phyloP scores from a whole-genome alignment of 2,113 vertebrate species.

The Dunckerocampus dactyliophorus region DNA sequence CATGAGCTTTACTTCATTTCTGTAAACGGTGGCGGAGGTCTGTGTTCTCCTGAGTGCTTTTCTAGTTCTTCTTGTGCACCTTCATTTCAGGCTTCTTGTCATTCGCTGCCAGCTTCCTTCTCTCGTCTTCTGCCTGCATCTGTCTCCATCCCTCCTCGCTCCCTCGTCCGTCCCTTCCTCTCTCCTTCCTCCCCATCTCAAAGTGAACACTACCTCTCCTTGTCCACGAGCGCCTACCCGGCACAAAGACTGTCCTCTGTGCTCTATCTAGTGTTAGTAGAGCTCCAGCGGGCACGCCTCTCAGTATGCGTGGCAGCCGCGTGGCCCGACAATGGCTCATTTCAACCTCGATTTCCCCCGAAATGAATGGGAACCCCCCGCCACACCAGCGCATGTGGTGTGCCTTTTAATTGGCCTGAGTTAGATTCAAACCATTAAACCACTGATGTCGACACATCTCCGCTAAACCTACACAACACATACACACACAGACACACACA shows the following conservation, averaged over 20 bases:
- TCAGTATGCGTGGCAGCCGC: conserved; percentile 67
- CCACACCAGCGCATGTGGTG: conserved; percentile 56
- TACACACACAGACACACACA: conserved; percentile 19
- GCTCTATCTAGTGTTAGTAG: conserved; percentile 49
- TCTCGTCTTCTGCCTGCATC: conserved; percentile 48
- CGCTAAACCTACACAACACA: conserved; percentile 31
- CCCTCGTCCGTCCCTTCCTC: conserved; percentile 40
- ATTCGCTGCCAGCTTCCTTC: conserved; percentile 47
- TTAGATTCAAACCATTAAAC: conserved; percentile 78
- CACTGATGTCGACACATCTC: conserved; percentile 70
- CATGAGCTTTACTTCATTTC: background rate
- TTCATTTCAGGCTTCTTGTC: conserved; percentile 45
- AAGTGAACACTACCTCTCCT: conserved; percentile 59
- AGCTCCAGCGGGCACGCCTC: conserved; percentile 51
- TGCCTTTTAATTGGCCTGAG: conserved; percentile 72
- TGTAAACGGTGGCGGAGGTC: background rate
- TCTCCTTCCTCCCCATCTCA: conserved; percentile 58
- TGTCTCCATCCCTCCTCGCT: conserved; percentile 37
- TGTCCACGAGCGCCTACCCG: conserved; percentile 38
- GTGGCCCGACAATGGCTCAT: conserved; percentile 72
- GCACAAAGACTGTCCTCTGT: conserved; percentile 60
- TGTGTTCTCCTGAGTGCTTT: background rate
- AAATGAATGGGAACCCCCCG: conserved; percentile 65
- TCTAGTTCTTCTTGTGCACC: conserved; percentile 13
- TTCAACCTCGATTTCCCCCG: conserved; percentile 75